phyloP scores from a whole-genome alignment of 2,797 vertebrate genomes.

The Gastrophryne carolinensis region DNA sequence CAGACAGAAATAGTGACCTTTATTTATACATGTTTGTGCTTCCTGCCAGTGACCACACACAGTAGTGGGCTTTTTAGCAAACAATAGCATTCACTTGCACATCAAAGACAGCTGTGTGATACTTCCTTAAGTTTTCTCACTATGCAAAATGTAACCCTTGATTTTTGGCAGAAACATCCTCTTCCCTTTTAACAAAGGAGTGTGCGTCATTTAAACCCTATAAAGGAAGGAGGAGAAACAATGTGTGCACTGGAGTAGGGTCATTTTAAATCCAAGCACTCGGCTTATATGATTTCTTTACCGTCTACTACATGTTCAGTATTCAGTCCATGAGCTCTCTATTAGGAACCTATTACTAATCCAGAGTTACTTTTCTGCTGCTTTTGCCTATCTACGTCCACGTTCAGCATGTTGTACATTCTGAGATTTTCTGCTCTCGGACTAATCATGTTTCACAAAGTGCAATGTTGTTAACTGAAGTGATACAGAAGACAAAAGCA shows the following conservation, averaged over 20 bases:
- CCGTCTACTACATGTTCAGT: too few species aligned
- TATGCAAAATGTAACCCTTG: not conserved
- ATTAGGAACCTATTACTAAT: too few species aligned
- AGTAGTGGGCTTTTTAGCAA: not conserved
- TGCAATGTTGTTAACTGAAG: too few species aligned
- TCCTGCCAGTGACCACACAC: not conserved
- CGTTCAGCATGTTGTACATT: too few species aligned
- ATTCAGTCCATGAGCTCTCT: too few species aligned
- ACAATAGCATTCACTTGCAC: not conserved
- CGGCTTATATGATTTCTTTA: too few species aligned
- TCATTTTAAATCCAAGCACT: too few species aligned
- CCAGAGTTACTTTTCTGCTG: too few species aligned
- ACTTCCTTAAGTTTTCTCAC: not conserved
- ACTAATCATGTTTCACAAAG: too few species aligned
- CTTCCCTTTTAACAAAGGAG: slow-evolving; percentile 25
- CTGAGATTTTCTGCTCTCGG: too few species aligned
- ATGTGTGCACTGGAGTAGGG: not conserved
- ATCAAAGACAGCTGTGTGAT: slow-evolving; percentile 12
- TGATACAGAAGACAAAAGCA: too few species aligned
- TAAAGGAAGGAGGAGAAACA: not conserved
- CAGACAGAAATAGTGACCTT: not conserved
- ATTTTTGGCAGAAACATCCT: slow-evolving; percentile 10
- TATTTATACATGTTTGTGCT: not conserved
- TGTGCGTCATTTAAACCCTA: not conserved
- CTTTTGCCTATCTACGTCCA: too few species aligned